phyloP scores from a whole-genome alignment of 2,888 invertebrate genomes.

The Chouioia cunea region DNA sequence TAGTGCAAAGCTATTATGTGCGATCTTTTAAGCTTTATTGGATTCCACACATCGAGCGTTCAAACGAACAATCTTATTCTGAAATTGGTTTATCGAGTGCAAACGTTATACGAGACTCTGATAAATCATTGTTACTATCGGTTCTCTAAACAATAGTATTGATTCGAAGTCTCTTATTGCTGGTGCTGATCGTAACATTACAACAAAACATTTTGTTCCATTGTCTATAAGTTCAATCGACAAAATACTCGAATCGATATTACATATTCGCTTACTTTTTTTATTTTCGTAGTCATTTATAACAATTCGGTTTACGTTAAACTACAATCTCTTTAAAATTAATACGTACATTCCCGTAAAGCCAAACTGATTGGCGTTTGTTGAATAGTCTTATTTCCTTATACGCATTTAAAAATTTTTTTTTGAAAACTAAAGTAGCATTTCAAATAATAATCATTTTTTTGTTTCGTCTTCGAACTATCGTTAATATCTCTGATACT shows the following conservation, averaged over 20 bases:
- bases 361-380: slow-evolving; percentile 40
- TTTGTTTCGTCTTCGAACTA: slow-evolving; percentile 18
- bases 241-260: slow-evolving; percentile 27
- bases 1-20: slow-evolving; percentile 49
- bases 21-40: slow-evolving; percentile 43
- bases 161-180: not conserved
- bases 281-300: not conserved
- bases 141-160: slow-evolving; percentile 20
- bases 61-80: slow-evolving; percentile 47
- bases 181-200: slow-evolving; percentile 26
- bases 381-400: slow-evolving; percentile 49
- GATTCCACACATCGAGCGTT: slow-evolving; percentile 43
- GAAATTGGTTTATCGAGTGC: slow-evolving; percentile 54
- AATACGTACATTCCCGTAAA: slow-evolving; percentile 43
- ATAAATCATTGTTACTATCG: slow-evolving; percentile 20
- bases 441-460: not conserved
- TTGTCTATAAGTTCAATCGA: slow-evolving; percentile 3
- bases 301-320: not conserved
- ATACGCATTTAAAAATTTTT: slow-evolving; percentile 55
- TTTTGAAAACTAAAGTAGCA: slow-evolving; percentile 1
- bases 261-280: slow-evolving; percentile 4
- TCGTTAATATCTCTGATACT: slow-evolving; percentile 15
- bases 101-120: slow-evolving; percentile 37
- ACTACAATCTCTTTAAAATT: slow-evolving; percentile 33
- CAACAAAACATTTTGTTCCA: slow-evolving; percentile 9